A percentile compares a stretch with the other conserved stretches of the same genome.
These are phyloP conservation scores for Epinephelus moara DNA, from an alignment of 2,113 vertebrate genomes.

Conservation along the genomic window DNA sequence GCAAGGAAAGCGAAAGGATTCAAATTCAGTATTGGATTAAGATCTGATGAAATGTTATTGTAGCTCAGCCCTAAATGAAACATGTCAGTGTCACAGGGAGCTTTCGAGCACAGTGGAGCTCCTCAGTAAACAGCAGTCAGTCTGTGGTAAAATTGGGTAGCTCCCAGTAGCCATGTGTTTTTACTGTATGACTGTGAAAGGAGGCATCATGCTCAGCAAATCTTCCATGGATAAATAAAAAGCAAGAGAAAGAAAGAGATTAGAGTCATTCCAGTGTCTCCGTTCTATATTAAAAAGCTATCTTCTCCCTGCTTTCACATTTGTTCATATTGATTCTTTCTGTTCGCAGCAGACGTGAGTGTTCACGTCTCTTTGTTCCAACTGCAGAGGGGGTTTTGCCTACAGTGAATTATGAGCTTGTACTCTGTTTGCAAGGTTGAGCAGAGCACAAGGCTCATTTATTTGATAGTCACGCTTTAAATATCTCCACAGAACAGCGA, in stretches of 20 bases:
- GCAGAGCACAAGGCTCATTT: constrained; percentile 41
- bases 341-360: constrained; percentile 25
- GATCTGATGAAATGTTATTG: neutral
- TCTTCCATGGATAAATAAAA: constrained; percentile 42
- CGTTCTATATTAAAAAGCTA: constrained; percentile 40
- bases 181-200: constrained; percentile 20
- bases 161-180: constrained; percentile 14
- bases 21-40: neutral
- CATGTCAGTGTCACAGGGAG: neutral
- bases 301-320: constrained; percentile 35
- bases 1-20: neutral
- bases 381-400: constrained; percentile 5
- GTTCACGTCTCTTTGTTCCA: constrained; percentile 43
- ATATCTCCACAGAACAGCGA: constrained; percentile 54
- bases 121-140: constrained; percentile 14
- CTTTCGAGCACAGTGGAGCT: neutral
- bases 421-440: constrained; percentile 55
- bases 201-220: constrained; percentile 16
- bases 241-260: constrained; percentile 26
- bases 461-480: constrained; percentile 70
- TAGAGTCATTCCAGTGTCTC: constrained; percentile 33
- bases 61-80: neutral
- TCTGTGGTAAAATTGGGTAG: neutral
- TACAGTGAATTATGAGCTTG: constrained; percentile 54
- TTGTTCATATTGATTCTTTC: constrained; percentile 52